Conservation (phyloP, 2,797 vertebrate species). For the Synanceia verrucosa region DNA sequence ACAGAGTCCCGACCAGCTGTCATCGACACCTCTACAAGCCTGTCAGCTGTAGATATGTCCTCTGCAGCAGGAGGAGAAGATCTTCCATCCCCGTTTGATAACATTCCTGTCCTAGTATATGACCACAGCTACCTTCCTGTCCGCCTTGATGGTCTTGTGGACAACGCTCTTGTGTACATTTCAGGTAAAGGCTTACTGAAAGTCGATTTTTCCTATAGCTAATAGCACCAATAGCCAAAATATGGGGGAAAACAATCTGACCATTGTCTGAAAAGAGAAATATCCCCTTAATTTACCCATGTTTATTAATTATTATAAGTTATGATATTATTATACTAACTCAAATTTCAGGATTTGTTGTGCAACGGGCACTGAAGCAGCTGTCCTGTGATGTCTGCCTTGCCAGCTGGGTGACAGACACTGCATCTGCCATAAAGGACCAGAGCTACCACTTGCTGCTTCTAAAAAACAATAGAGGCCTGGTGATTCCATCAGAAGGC, state of each 20-base stretch:
- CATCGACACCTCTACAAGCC: not conserved
- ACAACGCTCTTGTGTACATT: not conserved
- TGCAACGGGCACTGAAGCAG: not conserved
- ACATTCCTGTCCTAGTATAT: not conserved
- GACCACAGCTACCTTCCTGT: not conserved
- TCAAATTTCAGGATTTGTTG: constrained; percentile 17
- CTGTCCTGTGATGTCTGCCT: constrained; percentile 16
- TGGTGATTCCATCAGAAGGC: constrained; percentile 25
- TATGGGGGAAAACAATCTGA: not conserved
- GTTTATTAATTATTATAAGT: not conserved
- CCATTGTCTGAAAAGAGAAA: not conserved
- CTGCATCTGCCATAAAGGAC: not conserved
- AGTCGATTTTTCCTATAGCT: not conserved
- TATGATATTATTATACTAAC: not conserved
- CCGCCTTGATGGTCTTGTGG: constrained; percentile 1
- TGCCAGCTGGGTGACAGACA: not conserved
- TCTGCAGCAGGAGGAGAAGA: not conserved
- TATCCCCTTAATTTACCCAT: too few relatives aligned
- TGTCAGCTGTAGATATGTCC: not conserved
- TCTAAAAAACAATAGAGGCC: constrained; percentile 30
- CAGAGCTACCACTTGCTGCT: constrained; percentile 28
- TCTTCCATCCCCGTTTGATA: constrained; percentile 2
- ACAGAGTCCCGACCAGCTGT: not conserved
- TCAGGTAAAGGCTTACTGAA: not conserved
- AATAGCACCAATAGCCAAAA: not conserved